Evolutionary conservation across 1,140 invertebrate species (phyloP).

Genomic region (Argopecten irradians): DNA sequence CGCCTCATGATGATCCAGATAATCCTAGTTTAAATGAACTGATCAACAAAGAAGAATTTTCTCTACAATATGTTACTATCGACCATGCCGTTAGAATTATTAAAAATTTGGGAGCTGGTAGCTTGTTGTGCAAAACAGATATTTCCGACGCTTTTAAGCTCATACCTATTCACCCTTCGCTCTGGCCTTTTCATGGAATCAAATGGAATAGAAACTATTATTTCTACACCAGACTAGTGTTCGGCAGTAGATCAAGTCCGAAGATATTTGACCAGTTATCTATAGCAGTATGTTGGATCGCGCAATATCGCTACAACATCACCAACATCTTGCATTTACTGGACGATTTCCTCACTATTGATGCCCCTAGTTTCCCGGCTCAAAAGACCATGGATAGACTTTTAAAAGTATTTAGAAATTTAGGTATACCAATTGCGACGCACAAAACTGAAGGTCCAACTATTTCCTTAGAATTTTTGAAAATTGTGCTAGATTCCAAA

Average conservation of each 20-base stretch:
- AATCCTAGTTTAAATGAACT: slow-evolving; percentile 39
- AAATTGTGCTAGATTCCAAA: background rate
- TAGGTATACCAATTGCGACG: background rate
- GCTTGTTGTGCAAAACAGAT: slow-evolving; percentile 26
- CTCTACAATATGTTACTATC: slow-evolving; percentile 33
- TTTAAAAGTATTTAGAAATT: background rate
- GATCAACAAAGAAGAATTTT: slow-evolving; percentile 35
- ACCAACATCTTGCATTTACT: background rate
- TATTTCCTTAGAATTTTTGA: slow-evolving; percentile 24
- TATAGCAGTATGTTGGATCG: slow-evolving; percentile 20
- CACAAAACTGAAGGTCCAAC: background rate
- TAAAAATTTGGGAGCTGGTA: background rate
- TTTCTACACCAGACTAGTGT: slow-evolving; percentile 38
- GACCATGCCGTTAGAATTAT: slow-evolving; percentile 42
- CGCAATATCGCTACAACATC: slow-evolving; percentile 25
- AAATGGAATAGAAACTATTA: background rate
- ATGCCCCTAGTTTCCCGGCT: background rate
- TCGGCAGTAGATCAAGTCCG: slow-evolving; percentile 41
- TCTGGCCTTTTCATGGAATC: background rate
- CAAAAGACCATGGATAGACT: background rate
- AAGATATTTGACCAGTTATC: slow-evolving; percentile 36
- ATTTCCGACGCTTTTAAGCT: slow-evolving; percentile 29
- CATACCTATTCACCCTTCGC: background rate
- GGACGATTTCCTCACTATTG: background rate
- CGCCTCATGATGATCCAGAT: slow-evolving; percentile 41